Evolutionary conservation across 2,797 vertebrate species (phyloP).

Genomic region (Xiphophorus birchmanni): DNA sequence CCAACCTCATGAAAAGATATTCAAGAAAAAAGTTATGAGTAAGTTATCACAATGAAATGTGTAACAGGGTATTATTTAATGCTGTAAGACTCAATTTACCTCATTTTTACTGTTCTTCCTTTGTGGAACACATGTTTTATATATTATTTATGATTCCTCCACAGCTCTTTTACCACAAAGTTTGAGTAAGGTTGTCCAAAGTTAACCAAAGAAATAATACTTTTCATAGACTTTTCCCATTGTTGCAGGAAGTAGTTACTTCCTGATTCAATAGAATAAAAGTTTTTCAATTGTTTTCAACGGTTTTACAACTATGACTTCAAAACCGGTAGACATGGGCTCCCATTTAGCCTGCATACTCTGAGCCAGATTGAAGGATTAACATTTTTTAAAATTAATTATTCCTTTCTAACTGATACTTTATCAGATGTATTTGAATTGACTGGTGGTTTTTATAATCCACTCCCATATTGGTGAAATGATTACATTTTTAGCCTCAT

Average conservation of each 20-base stretch:
- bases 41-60: background rate
- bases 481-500: background rate
- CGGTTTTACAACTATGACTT: background rate
- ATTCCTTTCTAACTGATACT: background rate
- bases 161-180: background rate
- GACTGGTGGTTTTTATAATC: background rate
- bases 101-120: conserved; percentile 13
- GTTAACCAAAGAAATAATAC: background rate
- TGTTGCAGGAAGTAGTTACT: background rate
- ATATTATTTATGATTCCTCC: background rate
- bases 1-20: conserved; percentile 31
- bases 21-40: background rate
- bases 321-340: background rate
- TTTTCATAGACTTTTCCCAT: background rate
- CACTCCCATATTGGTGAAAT: background rate
- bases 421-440: background rate
- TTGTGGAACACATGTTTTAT: background rate
- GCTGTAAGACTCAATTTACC: background rate
- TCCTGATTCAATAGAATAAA: background rate
- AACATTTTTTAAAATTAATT: too few species aligned
- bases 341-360: background rate
- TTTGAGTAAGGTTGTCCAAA: background rate
- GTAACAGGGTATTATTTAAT: conserved; percentile 23
- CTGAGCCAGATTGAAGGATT: too few species aligned
- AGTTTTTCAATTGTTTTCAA: background rate